phyloP scores from a whole-genome alignment of 2,888 invertebrate species.

The Dryocosmus kuriphilus region DNA sequence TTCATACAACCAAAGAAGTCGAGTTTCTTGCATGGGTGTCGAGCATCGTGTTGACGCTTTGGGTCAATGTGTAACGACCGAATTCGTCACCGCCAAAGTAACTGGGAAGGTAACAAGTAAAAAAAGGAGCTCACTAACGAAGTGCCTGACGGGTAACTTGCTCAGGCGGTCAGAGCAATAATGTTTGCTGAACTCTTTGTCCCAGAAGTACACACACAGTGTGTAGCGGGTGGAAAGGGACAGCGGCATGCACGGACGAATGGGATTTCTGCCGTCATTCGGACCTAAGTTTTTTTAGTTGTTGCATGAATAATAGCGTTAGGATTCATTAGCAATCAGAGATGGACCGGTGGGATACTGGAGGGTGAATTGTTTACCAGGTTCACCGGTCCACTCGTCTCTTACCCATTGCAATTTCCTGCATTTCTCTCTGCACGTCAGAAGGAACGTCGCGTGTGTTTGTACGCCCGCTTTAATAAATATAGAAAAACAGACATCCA shows the following conservation, averaged over 20 bases:
- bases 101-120: constrained; percentile 67
- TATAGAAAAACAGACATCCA: not conserved
- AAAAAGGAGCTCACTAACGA: constrained; percentile 75
- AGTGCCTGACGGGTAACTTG: constrained; percentile 71
- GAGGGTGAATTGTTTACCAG: constrained; percentile 74
- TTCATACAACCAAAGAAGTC: constrained; percentile 8
- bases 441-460: constrained; percentile 1
- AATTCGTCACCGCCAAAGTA: constrained; percentile 66
- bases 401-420: constrained; percentile 54
- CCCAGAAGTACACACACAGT: constrained; percentile 66
- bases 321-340: constrained; percentile 78
- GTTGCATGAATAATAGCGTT: constrained; percentile 76
- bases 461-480: not conserved
- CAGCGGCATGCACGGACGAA: constrained; percentile 57
- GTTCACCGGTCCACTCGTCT: constrained; percentile 54
- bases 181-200: constrained; percentile 76
- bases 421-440: constrained; percentile 25
- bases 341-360: constrained; percentile 67
- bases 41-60: constrained; percentile 28
- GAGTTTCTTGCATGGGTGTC: not conserved
- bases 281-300: constrained; percentile 72
- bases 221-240: constrained; percentile 46
- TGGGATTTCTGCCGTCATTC: constrained; percentile 62
- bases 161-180: constrained; percentile 69
- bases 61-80: constrained; percentile 61